Evolutionary conservation across 2,113 vertebrate species (phyloP), one percentile per base, ranked within the genome.

Genomic region (Phylloscopus trochiloides): DNA sequence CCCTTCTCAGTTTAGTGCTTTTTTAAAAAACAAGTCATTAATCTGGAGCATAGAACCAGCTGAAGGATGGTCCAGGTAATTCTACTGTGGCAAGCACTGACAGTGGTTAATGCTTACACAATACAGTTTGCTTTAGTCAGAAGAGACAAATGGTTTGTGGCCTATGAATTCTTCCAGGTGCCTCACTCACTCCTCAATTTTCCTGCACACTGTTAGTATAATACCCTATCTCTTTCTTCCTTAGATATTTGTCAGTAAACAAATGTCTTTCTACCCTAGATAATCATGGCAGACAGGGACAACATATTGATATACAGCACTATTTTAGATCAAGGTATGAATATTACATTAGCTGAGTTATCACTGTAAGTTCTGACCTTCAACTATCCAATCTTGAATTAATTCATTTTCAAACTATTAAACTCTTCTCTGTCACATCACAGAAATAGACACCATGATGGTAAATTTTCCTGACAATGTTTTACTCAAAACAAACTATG

Each of bases 271-370:
- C 93, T 25, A 59, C 63, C 65, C 96, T 96, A 96, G 94, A 97
- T 96, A 97, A 97, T 79, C 57, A 95, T n/a, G 80, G 94, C 95
- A 98, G 96, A 91, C 93, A 95, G 94, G 91, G 94, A 98, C 96
- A 98, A 97, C 96, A 86, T 95, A 96, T 85, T 98, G 98, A 98
- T 98, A 97, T 93, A 97, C 81, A 94, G 83, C 88, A 90, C 91
- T 94, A 95, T 94, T 96, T 96, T 70, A 38, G 86, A 94, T 66
- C 48, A 88, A 95, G 84, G 91, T 95, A 98, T 98, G 96, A 98
- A 98, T 98, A 98, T 98, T 98, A 96, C 97, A 98, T 98, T 94
- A 98, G 97, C 96, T 96, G 96, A 97, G 96, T 97, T 98, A 97
- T 97, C 98, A 96, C 94, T 96, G 7, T 80, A 92, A 87, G 96